Percentiles rank a stretch among this genome's conserved stretches.
These are phyloP conservation scores for Actinopyga echinites DNA, from an alignment of 53 echinoderm and acorn worm genomes.

Conservation along the genomic window DNA sequence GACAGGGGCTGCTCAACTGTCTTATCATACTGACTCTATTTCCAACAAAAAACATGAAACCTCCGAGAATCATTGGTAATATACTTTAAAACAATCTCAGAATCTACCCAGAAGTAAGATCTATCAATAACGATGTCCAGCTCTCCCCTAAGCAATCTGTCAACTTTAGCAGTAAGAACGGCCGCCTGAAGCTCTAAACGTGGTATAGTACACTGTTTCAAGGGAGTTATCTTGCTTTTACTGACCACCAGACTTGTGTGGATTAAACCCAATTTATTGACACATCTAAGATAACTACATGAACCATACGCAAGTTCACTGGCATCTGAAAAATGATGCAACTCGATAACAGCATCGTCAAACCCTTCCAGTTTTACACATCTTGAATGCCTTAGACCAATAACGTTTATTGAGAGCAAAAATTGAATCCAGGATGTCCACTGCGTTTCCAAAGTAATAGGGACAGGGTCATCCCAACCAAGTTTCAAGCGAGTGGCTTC, in stretches of 20 bases:
- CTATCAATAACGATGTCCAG: neutral
- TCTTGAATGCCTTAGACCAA: constrained; percentile 17
- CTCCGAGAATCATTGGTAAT: constrained; percentile 44
- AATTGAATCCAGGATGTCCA: constrained; percentile 46
- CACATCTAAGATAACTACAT: constrained; percentile 57
- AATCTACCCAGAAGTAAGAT: constrained; percentile 55
- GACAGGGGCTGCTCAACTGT: neutral
- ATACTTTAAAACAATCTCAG: constrained; percentile 42
- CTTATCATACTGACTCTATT: constrained; percentile 42
- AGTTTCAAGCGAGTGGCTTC: constrained; percentile 24
- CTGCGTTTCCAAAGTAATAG: neutral
- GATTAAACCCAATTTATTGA: constrained; percentile 25
- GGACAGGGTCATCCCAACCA: constrained; percentile 53
- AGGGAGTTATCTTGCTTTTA: constrained; percentile 48
- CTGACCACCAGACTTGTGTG: constrained; percentile 44
- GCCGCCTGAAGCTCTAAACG: constrained; percentile 43
- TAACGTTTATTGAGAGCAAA: constrained; percentile 6
- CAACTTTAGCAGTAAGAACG: constrained; percentile 30
- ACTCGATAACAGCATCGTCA: constrained; percentile 5
- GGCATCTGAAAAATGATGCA: constrained; percentile 63
- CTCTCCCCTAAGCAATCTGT: neutral
- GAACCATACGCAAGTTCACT: constrained; percentile 61
- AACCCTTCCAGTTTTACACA: constrained; percentile 42
- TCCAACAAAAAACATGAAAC: constrained; percentile 55
- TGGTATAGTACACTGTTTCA: constrained; percentile 46